phyloP scores from a whole-genome alignment of 1,140 invertebrate genomes.

The Trissolcus basalis region DNA sequence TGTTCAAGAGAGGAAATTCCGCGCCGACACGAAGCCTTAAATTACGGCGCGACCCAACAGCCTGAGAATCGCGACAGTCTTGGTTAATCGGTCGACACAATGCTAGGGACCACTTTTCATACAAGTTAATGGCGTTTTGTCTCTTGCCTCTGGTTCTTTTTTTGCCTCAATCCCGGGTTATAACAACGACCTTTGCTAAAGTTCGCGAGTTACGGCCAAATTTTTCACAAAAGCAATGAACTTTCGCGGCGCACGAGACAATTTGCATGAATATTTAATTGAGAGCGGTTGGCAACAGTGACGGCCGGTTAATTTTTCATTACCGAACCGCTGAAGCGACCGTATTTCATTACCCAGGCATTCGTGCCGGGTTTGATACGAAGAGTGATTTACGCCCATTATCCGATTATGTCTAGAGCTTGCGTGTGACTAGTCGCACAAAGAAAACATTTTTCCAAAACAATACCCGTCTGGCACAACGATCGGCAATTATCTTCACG shows the following conservation, averaged over 20 bases:
- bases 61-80: constrained; percentile 34
- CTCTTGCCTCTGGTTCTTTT: not conserved
- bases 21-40: constrained; percentile 19
- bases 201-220: no score
- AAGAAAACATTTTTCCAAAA: constrained; percentile 40
- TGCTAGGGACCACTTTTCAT: constrained; percentile 23
- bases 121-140: constrained; percentile 23
- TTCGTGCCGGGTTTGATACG: constrained; percentile 48
- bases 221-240: not conserved
- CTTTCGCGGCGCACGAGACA: constrained; percentile 4
- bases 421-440: constrained; percentile 39
- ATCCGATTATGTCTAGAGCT: constrained; percentile 40
- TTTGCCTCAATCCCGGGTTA: not conserved
- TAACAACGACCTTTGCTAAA: no score
- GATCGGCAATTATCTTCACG: constrained; percentile 33
- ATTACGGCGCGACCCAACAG: constrained; percentile 30
- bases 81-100: constrained; percentile 45
- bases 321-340: constrained; percentile 26
- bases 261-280: constrained; percentile 45
- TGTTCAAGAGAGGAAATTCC: constrained; percentile 10
- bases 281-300: constrained; percentile 33
- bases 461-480: constrained; percentile 28
- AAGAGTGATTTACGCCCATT: constrained; percentile 47
- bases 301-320: constrained; percentile 56
- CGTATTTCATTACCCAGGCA: constrained; percentile 45